phyloP scores from a whole-genome alignment of 1,140 invertebrate genomes.

The Drosophila melanogaster region DNA sequence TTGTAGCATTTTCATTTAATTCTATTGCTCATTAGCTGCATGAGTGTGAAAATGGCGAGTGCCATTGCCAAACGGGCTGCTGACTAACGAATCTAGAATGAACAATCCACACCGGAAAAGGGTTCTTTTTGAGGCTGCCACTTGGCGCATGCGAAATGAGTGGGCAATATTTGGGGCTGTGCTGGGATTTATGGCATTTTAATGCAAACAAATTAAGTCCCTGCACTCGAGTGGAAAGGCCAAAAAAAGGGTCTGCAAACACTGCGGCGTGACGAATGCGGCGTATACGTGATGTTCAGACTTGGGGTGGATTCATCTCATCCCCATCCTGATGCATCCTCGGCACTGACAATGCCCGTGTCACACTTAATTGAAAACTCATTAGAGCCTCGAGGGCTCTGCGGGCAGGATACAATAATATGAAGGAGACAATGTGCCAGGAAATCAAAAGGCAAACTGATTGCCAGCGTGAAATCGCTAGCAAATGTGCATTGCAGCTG shows the following conservation, averaged over 20 bases:
- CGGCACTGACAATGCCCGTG: slow-evolving; percentile 46
- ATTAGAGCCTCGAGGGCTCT: slow-evolving; percentile 60
- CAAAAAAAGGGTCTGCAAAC: slow-evolving; percentile 25
- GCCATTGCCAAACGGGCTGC: slow-evolving; percentile 34
- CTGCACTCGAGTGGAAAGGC: slow-evolving; percentile 55
- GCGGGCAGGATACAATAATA: slow-evolving; percentile 45
- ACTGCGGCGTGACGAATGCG: slow-evolving; percentile 43
- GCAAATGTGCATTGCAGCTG: slow-evolving; percentile 68
- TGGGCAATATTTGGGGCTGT: slow-evolving; percentile 53
- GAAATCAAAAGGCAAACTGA: slow-evolving; percentile 53
- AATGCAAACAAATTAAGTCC: slow-evolving; percentile 75
- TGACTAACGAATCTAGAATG: slow-evolving; percentile 30
- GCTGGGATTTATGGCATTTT: slow-evolving; percentile 71
- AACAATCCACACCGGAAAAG: slow-evolving; percentile 58
- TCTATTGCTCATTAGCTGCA: slow-evolving; percentile 80
- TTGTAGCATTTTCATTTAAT: slow-evolving; percentile 78
- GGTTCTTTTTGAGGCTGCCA: slow-evolving; percentile 28
- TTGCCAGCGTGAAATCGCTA: slow-evolving; percentile 63
- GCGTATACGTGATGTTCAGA: slow-evolving; percentile 45
- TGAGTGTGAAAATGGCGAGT: slow-evolving; percentile 80
- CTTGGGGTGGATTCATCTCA: slow-evolving; percentile 3
- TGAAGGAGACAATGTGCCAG: slow-evolving; percentile 44
- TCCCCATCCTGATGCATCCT: slow-evolving; percentile 21
- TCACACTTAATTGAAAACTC: slow-evolving; percentile 82
- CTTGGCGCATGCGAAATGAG: slow-evolving; percentile 71